Evolutionary conservation across 1,140 invertebrate genomes (phyloP), one percentile per base, ranked within the genome.

Genomic region (Drosophila neocordata): DNA sequence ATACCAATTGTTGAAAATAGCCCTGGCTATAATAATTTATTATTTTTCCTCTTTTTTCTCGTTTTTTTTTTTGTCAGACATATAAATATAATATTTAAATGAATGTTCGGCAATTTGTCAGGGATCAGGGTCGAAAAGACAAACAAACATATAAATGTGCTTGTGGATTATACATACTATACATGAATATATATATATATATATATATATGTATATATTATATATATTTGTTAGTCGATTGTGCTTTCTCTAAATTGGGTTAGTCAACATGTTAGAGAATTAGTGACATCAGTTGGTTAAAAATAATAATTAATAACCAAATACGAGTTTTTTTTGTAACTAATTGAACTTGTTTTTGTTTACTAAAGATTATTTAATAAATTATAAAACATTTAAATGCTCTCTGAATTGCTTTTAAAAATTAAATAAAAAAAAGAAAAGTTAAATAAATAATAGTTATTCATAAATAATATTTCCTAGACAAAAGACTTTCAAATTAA

Each of bases 1-100:
- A 48, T 48, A 48, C 41, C 41, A 48, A 48, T 48, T 48, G 41
- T 48, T 48, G 41, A 48, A 48, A 48, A 48, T 48, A 48, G 41
- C 41, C 41, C 41, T 48, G 41, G 41, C 15, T 48, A 48, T 48
- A 61, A 37, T 73, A 57, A 67, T 67, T 74, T 73, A 67, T 74
- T 59, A 27, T 74, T 22, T 20, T 38, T 35, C 24, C 52, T 60
- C 20, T 13, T 38, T 35, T 35, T 58, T 61, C 4, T 24, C 22
- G 22, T 24, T 52, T 71, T 11, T 52, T 71, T 11, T 53, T 59
- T 34, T 48, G 15, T 48, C 52, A 13, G 7, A 31, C 52, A 13
- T 22, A 44, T 2, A 48, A 9, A 48, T 48, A 48, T 48, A 48
- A 2, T 48, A 48, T 48, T 48, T 48, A 48, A 48, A 48, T 48